phyloP scores from a whole-genome alignment of 2,113 vertebrate genomes.

The Myxocyprinus asiaticus region DNA sequence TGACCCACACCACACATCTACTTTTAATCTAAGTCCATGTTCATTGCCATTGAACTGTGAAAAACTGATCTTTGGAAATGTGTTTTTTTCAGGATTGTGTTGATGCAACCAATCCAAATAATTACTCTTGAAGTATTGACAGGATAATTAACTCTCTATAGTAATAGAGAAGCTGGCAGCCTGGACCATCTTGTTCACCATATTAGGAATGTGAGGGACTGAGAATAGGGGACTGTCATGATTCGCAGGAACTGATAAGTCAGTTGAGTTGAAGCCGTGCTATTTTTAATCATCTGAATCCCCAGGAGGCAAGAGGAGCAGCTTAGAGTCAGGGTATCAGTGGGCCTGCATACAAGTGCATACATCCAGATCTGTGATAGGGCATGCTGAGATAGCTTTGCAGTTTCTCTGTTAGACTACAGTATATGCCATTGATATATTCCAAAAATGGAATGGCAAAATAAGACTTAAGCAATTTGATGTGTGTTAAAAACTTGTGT shows the following conservation, averaged over 20 bases:
- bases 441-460: no score
- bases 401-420: neutral
- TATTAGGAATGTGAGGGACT: constrained; percentile 58
- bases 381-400: constrained; percentile 1
- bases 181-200: constrained; percentile 45
- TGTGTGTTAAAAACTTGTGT: no score
- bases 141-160: constrained; percentile 57
- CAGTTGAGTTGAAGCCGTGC: constrained; percentile 46
- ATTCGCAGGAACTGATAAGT: constrained; percentile 47
- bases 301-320: constrained; percentile 29
- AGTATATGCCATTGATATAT: no score
- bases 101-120: constrained; percentile 40
- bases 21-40: no score
- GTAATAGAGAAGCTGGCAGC: constrained; percentile 60
- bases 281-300: constrained; percentile 53
- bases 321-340: constrained; percentile 44
- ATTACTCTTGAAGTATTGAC: constrained; percentile 37
- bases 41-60: no score
- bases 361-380: constrained; percentile 32
- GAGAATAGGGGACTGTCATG: constrained; percentile 44
- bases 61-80: neutral
- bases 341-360: constrained; percentile 30
- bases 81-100: constrained; percentile 8
- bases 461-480: no score
- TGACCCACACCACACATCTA: no score